phyloP scores from a whole-genome alignment of 2,888 invertebrate species.

The Criorhina ranunculi region DNA sequence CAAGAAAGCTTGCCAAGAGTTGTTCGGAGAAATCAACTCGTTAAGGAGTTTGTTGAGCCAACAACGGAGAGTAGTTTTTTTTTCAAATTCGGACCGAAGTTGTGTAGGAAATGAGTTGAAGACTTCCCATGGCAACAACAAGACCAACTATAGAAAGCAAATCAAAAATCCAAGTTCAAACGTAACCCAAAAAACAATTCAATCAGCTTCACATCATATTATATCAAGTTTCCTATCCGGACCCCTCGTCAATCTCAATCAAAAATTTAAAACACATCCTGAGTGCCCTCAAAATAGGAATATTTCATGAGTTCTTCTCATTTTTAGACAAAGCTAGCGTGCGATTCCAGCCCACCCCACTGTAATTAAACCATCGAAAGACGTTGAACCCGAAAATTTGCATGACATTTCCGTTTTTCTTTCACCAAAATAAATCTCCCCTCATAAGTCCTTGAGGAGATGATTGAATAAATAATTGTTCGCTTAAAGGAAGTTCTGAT shows the following conservation, averaged over 20 bases:
- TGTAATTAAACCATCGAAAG: not conserved
- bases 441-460: slow-evolving; percentile 7
- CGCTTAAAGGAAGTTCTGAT: slow-evolving; percentile 24
- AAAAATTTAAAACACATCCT: slow-evolving; percentile 21
- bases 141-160: no score
- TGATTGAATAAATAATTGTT: slow-evolving; percentile 58
- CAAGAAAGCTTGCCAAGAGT: no score
- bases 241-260: not conserved
- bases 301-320: slow-evolving; percentile 30
- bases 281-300: not conserved
- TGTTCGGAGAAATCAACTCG: no score
- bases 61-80: no score
- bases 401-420: slow-evolving; percentile 18
- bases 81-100: no score
- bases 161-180: no score
- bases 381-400: slow-evolving; percentile 12
- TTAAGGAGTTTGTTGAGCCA: no score
- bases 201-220: no score
- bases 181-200: no score
- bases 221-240: no score
- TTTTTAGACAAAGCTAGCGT: not conserved
- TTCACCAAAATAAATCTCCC: slow-evolving; percentile 14
- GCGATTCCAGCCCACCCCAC: not conserved
- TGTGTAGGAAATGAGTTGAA: no score
- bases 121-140: no score